A percentile compares a stretch with the other conserved stretches of the same genome.
phyloP scores from a whole-genome alignment of 2,113 vertebrate genomes.

The Eurystomus gularis region DNA sequence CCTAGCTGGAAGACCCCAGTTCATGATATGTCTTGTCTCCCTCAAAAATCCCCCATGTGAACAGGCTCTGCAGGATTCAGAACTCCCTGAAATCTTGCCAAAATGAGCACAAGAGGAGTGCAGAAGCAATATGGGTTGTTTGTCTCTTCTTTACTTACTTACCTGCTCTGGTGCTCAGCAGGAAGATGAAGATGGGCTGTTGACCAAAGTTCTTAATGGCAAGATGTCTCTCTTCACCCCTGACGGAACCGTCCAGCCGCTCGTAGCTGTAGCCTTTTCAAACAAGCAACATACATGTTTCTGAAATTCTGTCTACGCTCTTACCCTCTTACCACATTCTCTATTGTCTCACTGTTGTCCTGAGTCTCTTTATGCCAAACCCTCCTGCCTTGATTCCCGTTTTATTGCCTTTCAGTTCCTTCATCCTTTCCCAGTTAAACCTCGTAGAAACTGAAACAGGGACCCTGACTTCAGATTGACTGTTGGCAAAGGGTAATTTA shows the following conservation, averaged over 20 bases:
- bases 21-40: neutral
- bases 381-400: neutral
- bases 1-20: neutral
- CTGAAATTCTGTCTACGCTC: neutral
- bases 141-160: neutral
- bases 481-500: neutral
- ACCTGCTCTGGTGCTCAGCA: slow-evolving; percentile 93
- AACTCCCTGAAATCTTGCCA: neutral
- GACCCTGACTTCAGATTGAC: neutral
- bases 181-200: slow-evolving; percentile 87
- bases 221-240: slow-evolving; percentile 89
- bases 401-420: neutral
- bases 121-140: neutral
- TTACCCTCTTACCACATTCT: neutral
- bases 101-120: neutral
- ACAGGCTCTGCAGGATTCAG: neutral
- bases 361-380: neutral
- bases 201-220: slow-evolving; percentile 91
- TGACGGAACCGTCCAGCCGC: slow-evolving; percentile 89
- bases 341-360: neutral
- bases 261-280: slow-evolving; percentile 91
- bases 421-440: neutral
- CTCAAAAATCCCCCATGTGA: neutral
- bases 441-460: neutral
- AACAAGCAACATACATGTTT: neutral